Conservation (phyloP, 2,797 vertebrate genomes). For the Diplodus sargus region DNA sequence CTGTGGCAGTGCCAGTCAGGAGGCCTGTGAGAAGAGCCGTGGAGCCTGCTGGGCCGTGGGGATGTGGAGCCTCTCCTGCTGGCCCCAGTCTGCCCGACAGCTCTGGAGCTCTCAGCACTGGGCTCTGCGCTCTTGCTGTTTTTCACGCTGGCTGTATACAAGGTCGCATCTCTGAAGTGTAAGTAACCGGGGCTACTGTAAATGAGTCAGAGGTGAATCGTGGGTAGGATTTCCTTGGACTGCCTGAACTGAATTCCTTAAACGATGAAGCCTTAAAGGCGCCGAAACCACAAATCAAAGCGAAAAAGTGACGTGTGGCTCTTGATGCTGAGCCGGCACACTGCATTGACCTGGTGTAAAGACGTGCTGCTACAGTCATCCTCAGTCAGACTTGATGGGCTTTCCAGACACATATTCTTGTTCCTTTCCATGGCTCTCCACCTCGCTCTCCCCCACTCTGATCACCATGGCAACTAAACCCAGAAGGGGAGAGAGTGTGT, state of each 20-base stretch:
- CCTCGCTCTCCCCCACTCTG: slow-evolving; percentile 63
- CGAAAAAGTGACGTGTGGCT: neutral
- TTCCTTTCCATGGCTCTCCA: slow-evolving; percentile 76
- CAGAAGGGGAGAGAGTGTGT: slow-evolving; percentile 71
- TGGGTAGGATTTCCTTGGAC: neutral
- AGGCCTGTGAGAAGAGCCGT: slow-evolving; percentile 40
- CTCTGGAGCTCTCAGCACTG: slow-evolving; percentile 35
- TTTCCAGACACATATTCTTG: slow-evolving; percentile 78
- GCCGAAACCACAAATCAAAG: slow-evolving; percentile 1
- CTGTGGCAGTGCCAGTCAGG: slow-evolving; percentile 61
- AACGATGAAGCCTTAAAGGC: neutral
- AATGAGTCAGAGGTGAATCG: slow-evolving; percentile 16
- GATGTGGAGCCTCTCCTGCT: slow-evolving; percentile 42
- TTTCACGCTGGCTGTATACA: slow-evolving; percentile 41
- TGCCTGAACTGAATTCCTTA: too few relatives aligned
- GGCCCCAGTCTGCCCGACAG: slow-evolving; percentile 49
- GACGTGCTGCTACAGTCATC: slow-evolving; percentile 54
- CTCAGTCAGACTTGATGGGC: slow-evolving; percentile 70
- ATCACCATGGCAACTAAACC: slow-evolving; percentile 86
- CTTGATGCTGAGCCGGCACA: slow-evolving; percentile 25
- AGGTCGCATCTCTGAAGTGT: slow-evolving; percentile 41
- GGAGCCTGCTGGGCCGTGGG: slow-evolving; percentile 52
- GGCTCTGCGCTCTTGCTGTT: slow-evolving; percentile 30
- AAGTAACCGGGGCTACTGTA: neutral
- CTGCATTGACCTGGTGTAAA: slow-evolving; percentile 43